phyloP scores from a whole-genome alignment of 2,113 vertebrate genomes.

The Nannospalax galili region DNA sequence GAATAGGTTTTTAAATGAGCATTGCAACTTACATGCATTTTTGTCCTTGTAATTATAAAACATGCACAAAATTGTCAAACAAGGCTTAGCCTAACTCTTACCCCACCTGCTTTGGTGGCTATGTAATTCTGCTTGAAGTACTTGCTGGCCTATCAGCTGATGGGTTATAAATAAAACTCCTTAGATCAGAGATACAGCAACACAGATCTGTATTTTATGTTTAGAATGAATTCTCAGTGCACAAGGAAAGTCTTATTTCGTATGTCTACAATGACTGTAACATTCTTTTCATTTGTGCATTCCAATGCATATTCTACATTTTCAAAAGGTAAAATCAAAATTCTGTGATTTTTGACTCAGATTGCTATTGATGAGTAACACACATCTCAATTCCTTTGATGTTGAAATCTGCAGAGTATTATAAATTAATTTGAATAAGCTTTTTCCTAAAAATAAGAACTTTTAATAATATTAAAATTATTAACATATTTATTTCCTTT shows the following conservation, averaged over 20 bases:
- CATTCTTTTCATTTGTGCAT: not conserved
- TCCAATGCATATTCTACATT: not conserved
- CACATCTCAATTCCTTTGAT: not conserved
- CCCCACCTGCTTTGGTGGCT: not conserved
- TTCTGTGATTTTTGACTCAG: slow-evolving; percentile 24
- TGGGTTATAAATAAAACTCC: slow-evolving; percentile 16
- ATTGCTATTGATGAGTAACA: slow-evolving; percentile 3
- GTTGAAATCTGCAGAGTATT: slow-evolving; percentile 12
- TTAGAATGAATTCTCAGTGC: slow-evolving; percentile 69
- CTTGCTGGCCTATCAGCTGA: slow-evolving; percentile 49
- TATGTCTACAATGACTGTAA: not conserved
- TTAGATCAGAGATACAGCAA: not conserved
- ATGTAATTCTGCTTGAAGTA: slow-evolving; percentile 63
- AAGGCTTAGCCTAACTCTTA: not conserved
- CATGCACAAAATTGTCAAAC: slow-evolving; percentile 39
- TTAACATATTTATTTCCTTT: slow-evolving; percentile 27
- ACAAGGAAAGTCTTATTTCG: slow-evolving; percentile 24
- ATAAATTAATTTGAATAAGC: slow-evolving; percentile 18
- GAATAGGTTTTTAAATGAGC: slow-evolving; percentile 37
- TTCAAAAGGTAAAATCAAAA: slow-evolving; percentile 33
- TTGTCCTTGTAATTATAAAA: slow-evolving; percentile 41
- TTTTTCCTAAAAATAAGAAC: not conserved
- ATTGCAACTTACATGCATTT: slow-evolving; percentile 43
- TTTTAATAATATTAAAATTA: not conserved
- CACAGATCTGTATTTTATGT: slow-evolving; percentile 32